A percentile compares a stretch with the other conserved stretches of the same genome.
phyloP scores from a whole-genome alignment of 2,888 invertebrate species.

The Meteorus colon region DNA sequence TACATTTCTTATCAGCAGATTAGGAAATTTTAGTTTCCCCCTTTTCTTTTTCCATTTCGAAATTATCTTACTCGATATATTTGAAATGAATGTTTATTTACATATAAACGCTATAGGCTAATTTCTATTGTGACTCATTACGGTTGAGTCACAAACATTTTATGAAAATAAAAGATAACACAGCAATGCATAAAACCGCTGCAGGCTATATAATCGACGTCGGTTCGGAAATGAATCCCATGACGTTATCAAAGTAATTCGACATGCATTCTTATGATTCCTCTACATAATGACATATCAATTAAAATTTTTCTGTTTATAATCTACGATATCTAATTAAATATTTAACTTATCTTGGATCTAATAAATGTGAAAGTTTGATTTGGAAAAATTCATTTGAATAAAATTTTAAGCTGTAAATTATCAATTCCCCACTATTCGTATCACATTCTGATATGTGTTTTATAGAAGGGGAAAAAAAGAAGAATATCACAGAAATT shows the following conservation, averaged over 20 bases:
- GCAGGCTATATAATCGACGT: neutral
- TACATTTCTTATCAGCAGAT: neutral
- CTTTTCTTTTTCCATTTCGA: neutral
- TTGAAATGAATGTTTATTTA: neutral
- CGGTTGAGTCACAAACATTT: neutral
- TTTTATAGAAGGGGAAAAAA: neutral
- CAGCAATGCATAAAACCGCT: neutral
- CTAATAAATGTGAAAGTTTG: too few species aligned
- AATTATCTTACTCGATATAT: neutral
- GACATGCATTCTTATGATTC: too few species aligned
- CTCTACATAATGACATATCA: too few species aligned
- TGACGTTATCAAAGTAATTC: too few species aligned
- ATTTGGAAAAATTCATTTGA: too few species aligned
- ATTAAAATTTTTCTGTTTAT: too few species aligned
- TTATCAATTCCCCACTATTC: too few species aligned
- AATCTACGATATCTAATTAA: too few species aligned
- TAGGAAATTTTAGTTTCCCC: neutral
- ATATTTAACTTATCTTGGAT: too few species aligned
- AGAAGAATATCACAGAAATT: neutral
- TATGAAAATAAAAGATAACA: neutral
- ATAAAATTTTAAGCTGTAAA: too few species aligned
- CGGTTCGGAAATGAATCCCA: too few species aligned
- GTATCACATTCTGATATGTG: neutral
- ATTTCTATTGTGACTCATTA: neutral
- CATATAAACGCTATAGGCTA: too few species aligned